Evolutionary conservation across 2,888 invertebrate genomes (phyloP), one percentile per base, ranked within the genome.

Genomic region (Lottia scabra): DNA sequence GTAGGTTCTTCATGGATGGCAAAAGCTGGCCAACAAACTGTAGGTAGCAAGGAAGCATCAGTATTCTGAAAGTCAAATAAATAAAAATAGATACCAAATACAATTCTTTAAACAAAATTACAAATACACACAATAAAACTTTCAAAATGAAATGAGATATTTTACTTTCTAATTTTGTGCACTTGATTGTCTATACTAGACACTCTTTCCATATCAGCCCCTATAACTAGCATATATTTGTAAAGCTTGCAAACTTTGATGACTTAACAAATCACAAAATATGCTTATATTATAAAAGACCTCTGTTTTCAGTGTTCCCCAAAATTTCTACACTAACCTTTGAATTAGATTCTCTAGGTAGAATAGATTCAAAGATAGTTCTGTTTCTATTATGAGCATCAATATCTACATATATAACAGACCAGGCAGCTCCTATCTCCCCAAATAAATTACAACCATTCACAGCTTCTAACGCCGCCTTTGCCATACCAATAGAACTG

Each of bases 381-480:
- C 99, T 92, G 90, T 99, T 99, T 71, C 99, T 92, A 90, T 99
- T 99, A 89, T 99, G 99, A 0, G 99, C 99, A 91, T 99, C 99
- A 84, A 99, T 99, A 88, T 99, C 99, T 1, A 99, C 98, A 90
- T 99, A 99, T 71, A 99, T 95, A 0, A 99, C 99, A 83, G 98
- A 98, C 95, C 98, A 98, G 0, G 97, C 95, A 0, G 98, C 97
- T 23, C 99, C 99, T 84, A 96, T 95, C 82, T 97, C 96, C 0
- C 99, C 99, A 90, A 98, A 99, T 78, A 99, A 91, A 91, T 99
- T 99, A 87, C 97, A 98, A 0, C 99, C 99, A 89, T 99, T 99
- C 44, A 99, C 96, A 0, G 99, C 97, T 92, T 99, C 99, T 63
- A 99, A 91, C 0, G 99, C 99, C 69, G 99, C 96, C 91, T 99